Conservation (phyloP, 2,888 invertebrate genomes). For the Cheilosia variabilis region DNA sequence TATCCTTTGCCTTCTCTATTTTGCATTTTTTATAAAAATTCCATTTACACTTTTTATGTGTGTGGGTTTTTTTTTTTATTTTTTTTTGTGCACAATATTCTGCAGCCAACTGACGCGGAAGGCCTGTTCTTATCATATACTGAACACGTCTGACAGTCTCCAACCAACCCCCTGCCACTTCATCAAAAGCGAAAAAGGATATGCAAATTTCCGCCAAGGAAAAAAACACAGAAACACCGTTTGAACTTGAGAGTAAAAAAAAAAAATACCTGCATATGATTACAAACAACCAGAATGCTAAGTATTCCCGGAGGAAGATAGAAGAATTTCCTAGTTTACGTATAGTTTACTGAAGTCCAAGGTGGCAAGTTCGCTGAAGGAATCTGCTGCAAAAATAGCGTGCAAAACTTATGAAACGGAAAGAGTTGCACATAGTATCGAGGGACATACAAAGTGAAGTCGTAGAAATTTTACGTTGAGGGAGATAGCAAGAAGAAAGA, state of each 20-base stretch:
- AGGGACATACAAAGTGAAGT: constrained; percentile 38
- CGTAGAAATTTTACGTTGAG: constrained; percentile 16
- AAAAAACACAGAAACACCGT: constrained; percentile 28
- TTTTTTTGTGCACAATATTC: constrained; percentile 23
- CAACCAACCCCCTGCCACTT: constrained; percentile 21
- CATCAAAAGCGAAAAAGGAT: constrained; percentile 28
- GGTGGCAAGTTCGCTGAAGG: constrained; percentile 54
- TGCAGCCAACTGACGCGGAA: constrained; percentile 47
- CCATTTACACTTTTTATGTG: not conserved
- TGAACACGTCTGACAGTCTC: constrained; percentile 41
- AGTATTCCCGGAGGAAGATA: constrained; percentile 49
- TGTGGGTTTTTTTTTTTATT: not conserved
- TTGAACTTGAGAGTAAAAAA: constrained; percentile 66
- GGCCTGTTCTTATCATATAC: constrained; percentile 47
- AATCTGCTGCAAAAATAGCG: constrained; percentile 33
- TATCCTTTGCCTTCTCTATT: constrained; percentile 21
- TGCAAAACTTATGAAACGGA: not conserved
- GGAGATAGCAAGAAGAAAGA: not conserved
- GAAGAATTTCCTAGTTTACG: constrained; percentile 25
- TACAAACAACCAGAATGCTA: constrained; percentile 64
- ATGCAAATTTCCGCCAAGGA: constrained; percentile 54
- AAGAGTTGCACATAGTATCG: not conserved
- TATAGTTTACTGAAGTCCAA: constrained; percentile 36
- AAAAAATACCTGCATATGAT: constrained; percentile 57
- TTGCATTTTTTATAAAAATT: constrained; percentile 15